Base-by-base conservation (phyloP, 2,113 vertebrate species). In the Bolborhynchus lineola region DNA sequence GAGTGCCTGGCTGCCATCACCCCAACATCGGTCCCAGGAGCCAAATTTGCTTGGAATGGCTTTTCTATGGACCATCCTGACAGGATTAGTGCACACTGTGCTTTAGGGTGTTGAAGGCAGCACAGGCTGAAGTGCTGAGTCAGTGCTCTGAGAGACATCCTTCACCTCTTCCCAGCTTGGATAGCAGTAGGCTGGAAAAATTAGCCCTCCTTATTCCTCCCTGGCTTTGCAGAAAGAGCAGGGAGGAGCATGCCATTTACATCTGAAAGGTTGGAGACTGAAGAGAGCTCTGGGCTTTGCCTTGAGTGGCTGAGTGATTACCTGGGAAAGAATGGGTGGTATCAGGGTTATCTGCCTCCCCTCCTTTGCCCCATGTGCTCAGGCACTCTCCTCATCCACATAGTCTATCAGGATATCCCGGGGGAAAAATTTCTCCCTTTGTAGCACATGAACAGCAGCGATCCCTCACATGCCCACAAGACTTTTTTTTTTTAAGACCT, bases 51-150 rank as follows among this genome's bases (percentile, higher is more conserved):
- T 4, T 17, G 31, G 26, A 85, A 24, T 37, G 55, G 24, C 53
- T 89, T 94, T 94, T 82, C n/a, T 28, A 25, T 4, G 1, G 15
- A 5, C 35, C 4, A 2, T 21, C 15, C 49, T 52, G 72, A 11
- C 26, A 79, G 57, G 12, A 23, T 85, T 50, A 39, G 69, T 4
- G 2, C 19, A 7, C 0, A 0, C 4, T 0, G 0, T 41, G 67
- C 60, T 84, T 52, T 0, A 39, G 23, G 0, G 39, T 3, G 4
- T 20, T 33, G 14, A 49, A 74, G 60, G n/a, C 18, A n/a, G 7
- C 1, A 2, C 16, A 35, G 52, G 63, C 49, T 28, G 16, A 93
- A 33, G 44, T 0, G 26, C 83, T 24, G 68, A 74, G 26, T 50
- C 77, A 55, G 29, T n/a, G 14, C 55, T 49, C 17, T 14, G 39